Percentiles rank a stretch among this genome's conserved stretches.
These are phyloP conservation scores for Drosophila neotestacea DNA, from an alignment of 2,888 invertebrate genomes.

Conservation along the genomic window DNA sequence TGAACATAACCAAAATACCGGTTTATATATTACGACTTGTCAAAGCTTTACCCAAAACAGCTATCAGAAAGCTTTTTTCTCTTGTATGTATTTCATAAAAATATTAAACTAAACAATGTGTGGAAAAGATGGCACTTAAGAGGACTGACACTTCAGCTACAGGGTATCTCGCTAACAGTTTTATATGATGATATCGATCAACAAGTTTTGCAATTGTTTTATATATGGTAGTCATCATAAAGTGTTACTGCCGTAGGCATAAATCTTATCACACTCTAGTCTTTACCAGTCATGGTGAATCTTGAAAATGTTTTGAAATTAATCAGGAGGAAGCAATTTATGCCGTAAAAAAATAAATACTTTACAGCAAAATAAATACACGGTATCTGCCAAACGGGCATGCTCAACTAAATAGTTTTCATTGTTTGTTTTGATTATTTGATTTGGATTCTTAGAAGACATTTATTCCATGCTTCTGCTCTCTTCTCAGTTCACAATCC, in stretches of 20 bases:
- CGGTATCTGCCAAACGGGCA: not conserved
- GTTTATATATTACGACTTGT: constrained; percentile 6
- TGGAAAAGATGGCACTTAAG: not conserved
- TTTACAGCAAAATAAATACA: not conserved
- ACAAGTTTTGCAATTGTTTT: no score
- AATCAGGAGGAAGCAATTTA: not conserved
- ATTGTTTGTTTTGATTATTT: constrained; percentile 7
- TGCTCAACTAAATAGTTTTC: not conserved
- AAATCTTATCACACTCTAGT: not conserved
- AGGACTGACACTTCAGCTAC: no score
- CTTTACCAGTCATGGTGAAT: not conserved
- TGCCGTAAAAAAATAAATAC: not conserved
- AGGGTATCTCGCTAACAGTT: not conserved
- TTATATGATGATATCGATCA: no score
- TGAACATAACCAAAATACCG: not conserved
- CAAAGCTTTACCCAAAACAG: constrained; percentile 3
- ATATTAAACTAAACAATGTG: not conserved
- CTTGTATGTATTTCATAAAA: constrained; percentile 1
- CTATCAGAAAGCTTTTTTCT: constrained; percentile 15
- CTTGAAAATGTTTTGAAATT: not conserved
- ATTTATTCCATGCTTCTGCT: not conserved
- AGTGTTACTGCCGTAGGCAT: not conserved
- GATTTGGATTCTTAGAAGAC: not conserved
- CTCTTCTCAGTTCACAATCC: not conserved
- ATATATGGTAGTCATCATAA: not conserved